These are phyloP conservation scores for Cyprinus carpio DNA, from an alignment of 2,113 vertebrate species.

Conservation along the genomic window DNA sequence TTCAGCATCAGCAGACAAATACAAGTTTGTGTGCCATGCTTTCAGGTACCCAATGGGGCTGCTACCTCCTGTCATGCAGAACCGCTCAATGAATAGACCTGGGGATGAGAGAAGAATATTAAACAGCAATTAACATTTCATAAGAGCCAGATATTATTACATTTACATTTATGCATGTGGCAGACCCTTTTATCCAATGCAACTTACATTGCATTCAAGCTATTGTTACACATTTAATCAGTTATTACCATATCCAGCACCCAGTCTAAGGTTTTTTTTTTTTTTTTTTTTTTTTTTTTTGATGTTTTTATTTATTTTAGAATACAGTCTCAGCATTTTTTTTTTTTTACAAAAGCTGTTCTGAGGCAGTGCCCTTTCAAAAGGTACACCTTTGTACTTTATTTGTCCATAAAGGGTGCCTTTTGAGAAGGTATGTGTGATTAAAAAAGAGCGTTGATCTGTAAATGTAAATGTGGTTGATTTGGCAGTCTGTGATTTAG, in stretches of 20 bases:
- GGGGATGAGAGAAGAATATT: slow-evolving; percentile 37
- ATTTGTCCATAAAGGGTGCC: not conserved
- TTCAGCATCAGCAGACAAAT: slow-evolving; percentile 91
- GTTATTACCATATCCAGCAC: not conserved
- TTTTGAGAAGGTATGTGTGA: no score
- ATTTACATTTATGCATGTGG: not conserved
- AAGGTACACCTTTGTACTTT: no score
- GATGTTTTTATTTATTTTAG: no score
- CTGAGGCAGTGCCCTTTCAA: not conserved
- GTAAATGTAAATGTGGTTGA: not conserved
- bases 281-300: not conserved
- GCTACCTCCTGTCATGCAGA: slow-evolving; percentile 97
- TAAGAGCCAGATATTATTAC: not conserved
- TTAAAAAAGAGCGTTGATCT: not conserved
- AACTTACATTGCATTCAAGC: not conserved
- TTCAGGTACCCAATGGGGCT: slow-evolving; percentile 96
- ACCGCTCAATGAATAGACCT: slow-evolving; percentile 96
- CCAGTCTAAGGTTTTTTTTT: not conserved
- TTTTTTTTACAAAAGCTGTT: not conserved
- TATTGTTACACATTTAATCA: not conserved
- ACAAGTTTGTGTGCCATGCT: slow-evolving; percentile 96
- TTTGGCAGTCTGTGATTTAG: not conserved
- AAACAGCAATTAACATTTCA: not conserved
- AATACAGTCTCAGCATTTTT: no score
- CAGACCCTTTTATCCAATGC: not conserved